These are phyloP conservation scores for Adelges cooleyi DNA, from an alignment of 1,140 invertebrate genomes.

Conservation along the genomic window DNA sequence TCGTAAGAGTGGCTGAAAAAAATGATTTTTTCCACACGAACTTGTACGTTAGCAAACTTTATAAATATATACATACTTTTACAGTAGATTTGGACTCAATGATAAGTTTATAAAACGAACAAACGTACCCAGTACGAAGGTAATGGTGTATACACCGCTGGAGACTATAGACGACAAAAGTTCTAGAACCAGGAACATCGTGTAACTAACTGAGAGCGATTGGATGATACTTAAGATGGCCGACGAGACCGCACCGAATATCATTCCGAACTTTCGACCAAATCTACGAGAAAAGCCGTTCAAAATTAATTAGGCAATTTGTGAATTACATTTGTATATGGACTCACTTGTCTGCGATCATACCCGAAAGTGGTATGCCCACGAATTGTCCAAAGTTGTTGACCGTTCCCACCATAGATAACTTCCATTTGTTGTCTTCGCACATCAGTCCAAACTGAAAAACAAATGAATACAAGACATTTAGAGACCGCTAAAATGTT, in stretches of 20 bases:
- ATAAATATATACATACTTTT: too few relatives aligned
- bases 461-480: slow-evolving; percentile 19
- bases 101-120: too few relatives aligned
- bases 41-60: too few relatives aligned
- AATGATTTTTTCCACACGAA: too few relatives aligned
- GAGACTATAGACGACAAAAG: slow-evolving; percentile 48
- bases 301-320: not conserved
- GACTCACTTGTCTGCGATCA: slow-evolving; percentile 47
- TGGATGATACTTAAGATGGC: slow-evolving; percentile 42
- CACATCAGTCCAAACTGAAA: slow-evolving; percentile 48
- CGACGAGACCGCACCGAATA: slow-evolving; percentile 45
- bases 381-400: slow-evolving; percentile 50
- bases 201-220: slow-evolving; percentile 44
- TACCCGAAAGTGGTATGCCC: slow-evolving; percentile 45
- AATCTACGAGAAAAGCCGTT: slow-evolving; percentile 38
- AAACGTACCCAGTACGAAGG: slow-evolving; percentile 48
- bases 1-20: too few relatives aligned
- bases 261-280: slow-evolving; percentile 47
- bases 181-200: slow-evolving; percentile 44
- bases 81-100: too few relatives aligned
- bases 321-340: not conserved
- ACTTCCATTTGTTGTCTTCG: slow-evolving; percentile 48
- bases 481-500: not conserved
- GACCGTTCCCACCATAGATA: slow-evolving; percentile 49
- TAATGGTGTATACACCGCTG: slow-evolving; percentile 49